A percentile compares a stretch with the other conserved stretches of the same genome.
Conservation (phyloP, 2,888 invertebrate species). For the Acrobasis suavella region DNA sequence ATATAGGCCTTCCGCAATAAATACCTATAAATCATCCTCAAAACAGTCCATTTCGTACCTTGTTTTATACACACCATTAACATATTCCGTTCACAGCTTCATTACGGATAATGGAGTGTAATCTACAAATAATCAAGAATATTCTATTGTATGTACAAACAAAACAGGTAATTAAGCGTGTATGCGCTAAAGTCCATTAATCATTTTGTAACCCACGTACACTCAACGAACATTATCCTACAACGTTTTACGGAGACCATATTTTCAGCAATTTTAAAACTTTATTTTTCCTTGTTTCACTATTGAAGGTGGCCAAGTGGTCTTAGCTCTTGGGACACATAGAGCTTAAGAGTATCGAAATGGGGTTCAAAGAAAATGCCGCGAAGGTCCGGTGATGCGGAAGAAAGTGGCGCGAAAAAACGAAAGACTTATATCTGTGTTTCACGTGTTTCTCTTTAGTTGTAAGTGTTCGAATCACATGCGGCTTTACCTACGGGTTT, state of each 20-base stretch:
- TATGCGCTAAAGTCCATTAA: constrained; percentile 66
- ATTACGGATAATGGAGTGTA: constrained; percentile 20
- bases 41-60: background rate
- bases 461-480: too few relatives aligned
- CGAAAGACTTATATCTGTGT: too few relatives aligned
- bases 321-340: too few relatives aligned
- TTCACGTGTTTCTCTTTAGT: too few relatives aligned
- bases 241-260: constrained; percentile 45
- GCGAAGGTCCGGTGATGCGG: too few relatives aligned
- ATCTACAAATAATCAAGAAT: constrained; percentile 35
- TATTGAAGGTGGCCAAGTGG: too few relatives aligned
- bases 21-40: background rate
- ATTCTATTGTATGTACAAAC: constrained; percentile 52
- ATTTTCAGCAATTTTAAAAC: background rate
- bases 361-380: too few relatives aligned
- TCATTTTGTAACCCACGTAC: constrained; percentile 69
- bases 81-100: constrained; percentile 23
- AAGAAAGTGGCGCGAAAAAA: too few relatives aligned
- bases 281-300: background rate
- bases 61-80: constrained; percentile 9
- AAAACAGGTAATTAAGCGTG: constrained; percentile 70
- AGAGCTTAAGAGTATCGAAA: too few relatives aligned
- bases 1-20: background rate
- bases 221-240: constrained; percentile 59
- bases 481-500: too few relatives aligned